These are phyloP conservation scores for Heterotilapia buettikoferi DNA, from an alignment of 2,113 vertebrate genomes.

Conservation along the genomic window DNA sequence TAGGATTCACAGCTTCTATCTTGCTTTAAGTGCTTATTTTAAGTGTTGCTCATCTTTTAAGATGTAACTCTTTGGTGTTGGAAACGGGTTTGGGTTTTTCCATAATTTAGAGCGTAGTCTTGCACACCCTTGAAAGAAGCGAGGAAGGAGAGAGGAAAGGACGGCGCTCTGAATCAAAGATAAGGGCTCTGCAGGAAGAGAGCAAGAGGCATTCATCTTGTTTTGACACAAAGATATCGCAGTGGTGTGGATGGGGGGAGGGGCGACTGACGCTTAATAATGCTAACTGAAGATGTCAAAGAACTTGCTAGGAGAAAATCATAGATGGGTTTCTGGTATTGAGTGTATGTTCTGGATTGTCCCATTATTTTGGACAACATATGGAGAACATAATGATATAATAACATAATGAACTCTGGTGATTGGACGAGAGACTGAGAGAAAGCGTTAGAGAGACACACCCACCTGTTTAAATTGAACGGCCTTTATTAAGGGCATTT, in stretches of 20 bases:
- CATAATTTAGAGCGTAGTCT: slow-evolving; percentile 19
- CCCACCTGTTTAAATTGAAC: background rate
- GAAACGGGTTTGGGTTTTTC: background rate
- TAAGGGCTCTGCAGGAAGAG: slow-evolving; percentile 26
- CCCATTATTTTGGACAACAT: background rate
- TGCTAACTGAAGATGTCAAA: slow-evolving; percentile 22
- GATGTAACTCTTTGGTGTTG: background rate
- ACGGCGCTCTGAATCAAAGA: slow-evolving; percentile 24
- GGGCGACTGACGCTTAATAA: background rate
- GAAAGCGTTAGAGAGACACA: background rate
- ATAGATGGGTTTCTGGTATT: background rate
- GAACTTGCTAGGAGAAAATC: background rate
- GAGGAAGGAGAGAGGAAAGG: background rate
- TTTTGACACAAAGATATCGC: slow-evolving; percentile 51
- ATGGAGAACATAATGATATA: background rate
- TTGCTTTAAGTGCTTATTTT: background rate
- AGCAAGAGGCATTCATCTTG: slow-evolving; percentile 59
- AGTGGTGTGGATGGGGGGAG: background rate
- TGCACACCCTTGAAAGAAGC: slow-evolving; percentile 26
- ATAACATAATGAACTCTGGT: background rate
- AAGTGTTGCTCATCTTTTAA: background rate
- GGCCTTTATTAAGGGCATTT: background rate
- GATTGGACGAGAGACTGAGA: background rate
- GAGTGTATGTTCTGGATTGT: background rate
- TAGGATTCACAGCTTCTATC: background rate